Conservation (phyloP, 2,113 vertebrate species). For the Phoenicopterus ruber region DNA sequence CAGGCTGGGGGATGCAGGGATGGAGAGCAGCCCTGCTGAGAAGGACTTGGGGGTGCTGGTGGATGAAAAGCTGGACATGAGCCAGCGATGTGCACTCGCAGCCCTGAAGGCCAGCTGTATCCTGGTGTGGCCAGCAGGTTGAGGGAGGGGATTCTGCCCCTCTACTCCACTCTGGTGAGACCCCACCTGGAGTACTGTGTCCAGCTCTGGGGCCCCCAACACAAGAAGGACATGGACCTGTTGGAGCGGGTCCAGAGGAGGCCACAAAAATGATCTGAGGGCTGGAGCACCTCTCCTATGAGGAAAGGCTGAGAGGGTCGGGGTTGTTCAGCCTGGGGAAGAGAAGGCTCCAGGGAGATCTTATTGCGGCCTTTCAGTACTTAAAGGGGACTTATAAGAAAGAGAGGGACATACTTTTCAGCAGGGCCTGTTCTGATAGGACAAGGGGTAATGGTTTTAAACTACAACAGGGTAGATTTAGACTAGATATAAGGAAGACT, state of each 20-base stretch:
- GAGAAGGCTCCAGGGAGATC: background rate
- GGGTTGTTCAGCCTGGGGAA: background rate
- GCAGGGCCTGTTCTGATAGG: background rate
- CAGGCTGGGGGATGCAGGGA: background rate
- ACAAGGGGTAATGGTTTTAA: background rate
- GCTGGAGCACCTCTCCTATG: background rate
- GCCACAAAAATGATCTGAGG: no score
- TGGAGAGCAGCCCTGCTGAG: background rate
- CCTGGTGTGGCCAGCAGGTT: accelerated
- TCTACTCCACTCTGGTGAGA: background rate
- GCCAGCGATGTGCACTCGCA: accelerated
- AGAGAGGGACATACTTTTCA: background rate
- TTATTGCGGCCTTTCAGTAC: background rate
- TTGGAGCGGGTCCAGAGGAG: background rate
- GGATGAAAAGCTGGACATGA: background rate
- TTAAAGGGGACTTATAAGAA: background rate
- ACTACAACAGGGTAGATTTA: background rate
- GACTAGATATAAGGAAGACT: background rate
- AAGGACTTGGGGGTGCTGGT: background rate
- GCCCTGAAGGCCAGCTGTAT: background rate
- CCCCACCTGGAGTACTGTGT: accelerated
- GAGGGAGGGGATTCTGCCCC: background rate
- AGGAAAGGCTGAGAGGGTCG: background rate
- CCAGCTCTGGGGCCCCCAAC: background rate
- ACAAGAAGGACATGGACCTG: background rate